Conservation (phyloP, 2,888 invertebrate genomes). For the Apodemia arnacis region DNA sequence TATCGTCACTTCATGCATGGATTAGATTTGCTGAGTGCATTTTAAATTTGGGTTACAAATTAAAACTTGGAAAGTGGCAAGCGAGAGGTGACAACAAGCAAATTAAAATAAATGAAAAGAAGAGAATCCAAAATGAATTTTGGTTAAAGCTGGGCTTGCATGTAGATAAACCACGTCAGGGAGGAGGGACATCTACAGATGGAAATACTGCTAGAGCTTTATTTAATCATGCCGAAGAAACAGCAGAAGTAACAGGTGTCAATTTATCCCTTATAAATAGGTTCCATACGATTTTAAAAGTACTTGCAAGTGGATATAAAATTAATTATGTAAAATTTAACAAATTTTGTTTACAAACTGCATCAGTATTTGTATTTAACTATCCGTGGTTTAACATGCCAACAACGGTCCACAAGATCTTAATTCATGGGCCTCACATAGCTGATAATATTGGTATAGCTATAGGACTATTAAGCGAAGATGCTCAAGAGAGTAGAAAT, state of each 20-base stretch:
- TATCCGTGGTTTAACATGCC: constrained; percentile 16
- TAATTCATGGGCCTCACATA: neutral
- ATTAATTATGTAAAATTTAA: neutral
- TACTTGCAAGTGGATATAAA: constrained; percentile 32
- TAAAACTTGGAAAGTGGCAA: constrained; percentile 32
- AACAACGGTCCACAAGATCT: neutral
- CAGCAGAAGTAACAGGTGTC: constrained; percentile 48
- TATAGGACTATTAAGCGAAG: neutral
- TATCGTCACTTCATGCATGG: constrained; percentile 64
- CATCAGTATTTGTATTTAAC: neutral
- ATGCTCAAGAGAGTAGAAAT: constrained; percentile 54
- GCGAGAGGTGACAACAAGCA: neutral
- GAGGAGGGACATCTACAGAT: constrained; percentile 48
- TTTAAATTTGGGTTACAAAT: no score
- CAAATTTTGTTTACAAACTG: no score
- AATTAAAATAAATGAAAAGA: constrained; percentile 27
- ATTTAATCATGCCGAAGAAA: constrained; percentile 48
- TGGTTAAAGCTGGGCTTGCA: constrained; percentile 44
- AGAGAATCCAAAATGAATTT: constrained; percentile 44
- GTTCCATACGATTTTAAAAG: constrained; percentile 42
- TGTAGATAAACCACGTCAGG: constrained; percentile 49
- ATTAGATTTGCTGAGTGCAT: constrained; percentile 54
- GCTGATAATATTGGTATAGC: neutral
- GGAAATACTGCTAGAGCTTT: no score
- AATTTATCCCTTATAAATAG: constrained; percentile 44